These are phyloP conservation scores for Ptilorrhoa leucosticta DNA, from an alignment of 2,113 vertebrate species.

Conservation along the genomic window DNA sequence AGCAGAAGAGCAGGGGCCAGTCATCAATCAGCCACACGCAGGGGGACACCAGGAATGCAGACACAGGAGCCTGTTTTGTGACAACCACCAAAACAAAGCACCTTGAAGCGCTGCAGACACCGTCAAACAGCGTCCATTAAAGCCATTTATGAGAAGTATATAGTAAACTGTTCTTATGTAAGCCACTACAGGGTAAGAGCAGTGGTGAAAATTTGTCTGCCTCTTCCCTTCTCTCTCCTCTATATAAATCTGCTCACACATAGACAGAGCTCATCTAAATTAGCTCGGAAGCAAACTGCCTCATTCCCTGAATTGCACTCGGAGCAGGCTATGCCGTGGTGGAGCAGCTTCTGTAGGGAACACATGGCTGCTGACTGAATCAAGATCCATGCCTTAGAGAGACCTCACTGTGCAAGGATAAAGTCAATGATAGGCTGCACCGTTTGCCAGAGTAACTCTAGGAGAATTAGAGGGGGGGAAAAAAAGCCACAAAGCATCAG, in stretches of 20 bases:
- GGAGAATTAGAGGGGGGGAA: rapidly evolving
- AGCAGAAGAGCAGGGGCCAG: not conserved
- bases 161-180: constrained; percentile 39
- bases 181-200: constrained; percentile 17
- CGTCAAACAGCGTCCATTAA: not conserved
- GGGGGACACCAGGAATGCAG: not conserved
- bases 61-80: not conserved
- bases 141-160: constrained; percentile 1
- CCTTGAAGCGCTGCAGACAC: not conserved
- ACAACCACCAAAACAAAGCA: not conserved
- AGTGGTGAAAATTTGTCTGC: not conserved
- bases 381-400: not conserved
- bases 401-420: not conserved
- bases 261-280: not conserved
- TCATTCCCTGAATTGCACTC: constrained; percentile 36
- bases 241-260: constrained; percentile 2
- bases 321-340: not conserved
- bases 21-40: not conserved
- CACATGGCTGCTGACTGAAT: constrained; percentile 39
- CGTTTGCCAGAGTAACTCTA: not conserved
- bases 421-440: not conserved
- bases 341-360: constrained; percentile 9
- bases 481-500: not conserved
- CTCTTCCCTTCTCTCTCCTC: constrained; percentile 9
- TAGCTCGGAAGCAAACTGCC: constrained; percentile 21